A percentile compares a stretch with the other conserved stretches of the same genome.
These are phyloP conservation scores for Catharus minimus DNA, from an alignment of 2,113 vertebrate genomes.

Conservation along the genomic window DNA sequence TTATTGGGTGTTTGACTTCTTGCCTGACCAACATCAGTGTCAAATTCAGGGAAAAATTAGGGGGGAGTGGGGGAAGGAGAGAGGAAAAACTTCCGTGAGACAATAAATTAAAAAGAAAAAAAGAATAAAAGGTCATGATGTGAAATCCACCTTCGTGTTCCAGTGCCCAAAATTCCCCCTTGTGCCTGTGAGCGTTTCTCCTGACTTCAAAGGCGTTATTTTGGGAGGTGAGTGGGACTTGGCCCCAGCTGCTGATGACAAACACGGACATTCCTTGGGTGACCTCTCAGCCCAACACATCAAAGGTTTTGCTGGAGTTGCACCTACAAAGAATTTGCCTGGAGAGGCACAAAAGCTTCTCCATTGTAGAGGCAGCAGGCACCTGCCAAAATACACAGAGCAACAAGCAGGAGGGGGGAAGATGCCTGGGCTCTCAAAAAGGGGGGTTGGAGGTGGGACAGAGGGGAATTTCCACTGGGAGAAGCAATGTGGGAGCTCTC, in stretches of 20 bases:
- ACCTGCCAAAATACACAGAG: neutral
- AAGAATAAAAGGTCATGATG: neutral
- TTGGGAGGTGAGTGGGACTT: neutral
- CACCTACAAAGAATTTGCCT: constrained; percentile 6
- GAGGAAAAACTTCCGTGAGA: neutral
- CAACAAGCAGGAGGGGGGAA: neutral
- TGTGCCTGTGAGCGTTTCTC: neutral
- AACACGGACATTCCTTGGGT: neutral
- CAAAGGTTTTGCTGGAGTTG: constrained; percentile 35
- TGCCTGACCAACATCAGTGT: neutral
- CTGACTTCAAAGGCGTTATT: neutral
- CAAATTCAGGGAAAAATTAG: neutral
- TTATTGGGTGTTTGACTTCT: neutral
- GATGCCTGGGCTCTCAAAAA: neutral
- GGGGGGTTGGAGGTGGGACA: neutral
- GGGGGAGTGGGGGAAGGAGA: neutral
- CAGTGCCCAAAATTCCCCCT: neutral
- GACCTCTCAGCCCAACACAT: constrained; percentile 10
- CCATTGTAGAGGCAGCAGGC: fast-evolving
- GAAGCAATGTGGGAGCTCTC: neutral
- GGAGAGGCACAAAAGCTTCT: neutral
- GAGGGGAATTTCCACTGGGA: neutral
- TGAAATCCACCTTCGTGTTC: constrained; percentile 4
- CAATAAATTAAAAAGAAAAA: neutral
- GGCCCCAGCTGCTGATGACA: neutral